Evolutionary conservation across 2,797 vertebrate genomes (phyloP).

Genomic region (Karalla daura): DNA sequence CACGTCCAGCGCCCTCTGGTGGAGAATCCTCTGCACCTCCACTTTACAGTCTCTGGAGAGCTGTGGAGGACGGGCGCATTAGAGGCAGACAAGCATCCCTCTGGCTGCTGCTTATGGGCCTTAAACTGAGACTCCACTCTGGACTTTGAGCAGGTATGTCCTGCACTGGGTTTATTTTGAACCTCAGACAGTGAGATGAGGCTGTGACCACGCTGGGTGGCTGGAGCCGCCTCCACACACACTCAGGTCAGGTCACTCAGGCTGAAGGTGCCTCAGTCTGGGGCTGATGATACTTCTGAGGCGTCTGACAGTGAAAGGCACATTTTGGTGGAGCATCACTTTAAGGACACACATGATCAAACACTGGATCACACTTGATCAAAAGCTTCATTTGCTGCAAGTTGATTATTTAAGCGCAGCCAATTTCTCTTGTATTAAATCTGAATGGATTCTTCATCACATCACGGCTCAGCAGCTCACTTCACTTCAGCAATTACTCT

Average conservation of each 20-base stretch:
- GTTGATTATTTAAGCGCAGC: conserved; percentile 14
- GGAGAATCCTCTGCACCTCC: conserved; percentile 95
- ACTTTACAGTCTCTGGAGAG: conserved; percentile 94
- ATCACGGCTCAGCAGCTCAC: conserved; percentile 21
- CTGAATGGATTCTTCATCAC: conserved; percentile 29
- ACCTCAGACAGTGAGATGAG: too few relatives aligned
- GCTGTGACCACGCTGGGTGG: too few relatives aligned
- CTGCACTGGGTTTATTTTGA: too few relatives aligned
- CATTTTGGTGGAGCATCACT: conserved; percentile 27
- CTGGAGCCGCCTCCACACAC: too few relatives aligned
- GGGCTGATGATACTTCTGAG: too few relatives aligned
- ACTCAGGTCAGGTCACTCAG: too few relatives aligned
- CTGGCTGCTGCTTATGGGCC: background rate
- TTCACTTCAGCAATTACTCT: conserved; percentile 20
- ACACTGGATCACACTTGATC: background rate
- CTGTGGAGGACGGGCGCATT: conserved; percentile 64
- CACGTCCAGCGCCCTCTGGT: conserved; percentile 95
- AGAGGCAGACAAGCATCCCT: background rate
- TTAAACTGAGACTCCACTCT: conserved; percentile 21
- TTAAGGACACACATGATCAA: background rate
- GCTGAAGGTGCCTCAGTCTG: too few relatives aligned
- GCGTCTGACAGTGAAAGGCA: background rate
- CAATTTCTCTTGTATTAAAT: background rate
- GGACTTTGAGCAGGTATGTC: background rate
- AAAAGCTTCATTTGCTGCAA: background rate